phyloP scores from a whole-genome alignment of 2,888 invertebrate genomes.

The Papilio elwesi region DNA sequence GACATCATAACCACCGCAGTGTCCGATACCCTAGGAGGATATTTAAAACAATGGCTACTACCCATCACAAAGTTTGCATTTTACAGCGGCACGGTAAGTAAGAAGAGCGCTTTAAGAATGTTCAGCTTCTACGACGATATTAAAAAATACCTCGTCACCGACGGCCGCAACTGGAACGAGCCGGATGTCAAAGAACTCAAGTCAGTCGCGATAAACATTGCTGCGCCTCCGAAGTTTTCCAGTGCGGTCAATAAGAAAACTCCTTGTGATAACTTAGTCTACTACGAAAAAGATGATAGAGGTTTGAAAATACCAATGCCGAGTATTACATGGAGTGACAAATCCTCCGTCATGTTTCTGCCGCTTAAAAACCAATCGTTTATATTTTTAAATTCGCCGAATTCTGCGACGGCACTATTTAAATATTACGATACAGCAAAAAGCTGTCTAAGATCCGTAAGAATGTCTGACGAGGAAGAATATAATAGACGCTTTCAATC shows the following conservation, averaged over 20 bases:
- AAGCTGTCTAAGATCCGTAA: constrained; percentile 75
- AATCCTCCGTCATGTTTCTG: constrained; percentile 84
- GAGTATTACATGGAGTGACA: constrained; percentile 81
- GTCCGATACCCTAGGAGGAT: constrained; percentile 84
- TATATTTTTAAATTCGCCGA: constrained; percentile 56
- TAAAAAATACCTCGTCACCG: constrained; percentile 82
- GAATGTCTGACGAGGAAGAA: constrained; percentile 59
- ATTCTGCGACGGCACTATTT: constrained; percentile 70
- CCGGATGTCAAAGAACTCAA: constrained; percentile 56
- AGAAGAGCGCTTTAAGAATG: constrained; percentile 80
- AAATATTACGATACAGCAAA: constrained; percentile 84
- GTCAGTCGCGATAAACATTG: constrained; percentile 57
- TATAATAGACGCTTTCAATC: constrained; percentile 81
- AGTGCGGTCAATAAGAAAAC: constrained; percentile 49
- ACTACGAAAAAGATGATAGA: constrained; percentile 58
- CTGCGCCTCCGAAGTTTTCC: constrained; percentile 46
- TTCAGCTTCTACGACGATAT: constrained; percentile 83
- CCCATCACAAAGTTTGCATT: constrained; percentile 85
- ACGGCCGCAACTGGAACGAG: constrained; percentile 84
- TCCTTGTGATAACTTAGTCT: constrained; percentile 63
- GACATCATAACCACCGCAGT: constrained; percentile 67
- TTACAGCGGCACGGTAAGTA: constrained; percentile 85
- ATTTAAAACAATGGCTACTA: constrained; percentile 83
- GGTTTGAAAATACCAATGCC: constrained; percentile 81
- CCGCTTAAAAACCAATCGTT: constrained; percentile 79